Evolutionary conservation across 2,113 vertebrate genomes (phyloP).

Genomic region (Phylloscopus trochiloides): DNA sequence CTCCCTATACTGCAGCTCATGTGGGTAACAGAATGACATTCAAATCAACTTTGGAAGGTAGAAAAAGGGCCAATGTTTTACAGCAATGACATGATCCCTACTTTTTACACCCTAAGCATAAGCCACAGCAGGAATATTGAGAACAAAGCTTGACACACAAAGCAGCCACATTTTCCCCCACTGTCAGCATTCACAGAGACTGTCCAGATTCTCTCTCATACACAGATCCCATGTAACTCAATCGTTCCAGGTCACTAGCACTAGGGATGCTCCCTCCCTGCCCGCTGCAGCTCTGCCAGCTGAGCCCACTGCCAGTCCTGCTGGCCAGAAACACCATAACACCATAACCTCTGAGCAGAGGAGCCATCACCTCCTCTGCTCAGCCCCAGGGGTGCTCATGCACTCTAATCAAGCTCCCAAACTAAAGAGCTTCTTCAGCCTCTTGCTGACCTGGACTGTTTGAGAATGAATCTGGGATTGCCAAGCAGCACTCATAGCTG

Average conservation of each 20-base stretch:
- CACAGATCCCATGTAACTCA: background rate
- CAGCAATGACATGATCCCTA: background rate
- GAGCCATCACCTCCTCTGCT: background rate
- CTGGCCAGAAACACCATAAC: background rate
- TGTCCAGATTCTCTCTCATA: background rate
- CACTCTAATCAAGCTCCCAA: too few species aligned
- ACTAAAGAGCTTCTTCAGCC: background rate
- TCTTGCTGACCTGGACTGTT: background rate
- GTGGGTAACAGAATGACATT: background rate
- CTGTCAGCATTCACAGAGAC: background rate
- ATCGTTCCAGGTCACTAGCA: background rate
- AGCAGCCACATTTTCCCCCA: background rate
- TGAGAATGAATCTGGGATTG: background rate
- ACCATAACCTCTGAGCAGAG: too few species aligned
- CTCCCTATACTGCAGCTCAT: background rate
- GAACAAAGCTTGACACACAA: background rate
- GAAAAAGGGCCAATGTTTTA: background rate
- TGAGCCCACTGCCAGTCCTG: background rate
- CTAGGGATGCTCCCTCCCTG: background rate
- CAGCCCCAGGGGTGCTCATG: fast-evolving
- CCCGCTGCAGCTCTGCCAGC: background rate
- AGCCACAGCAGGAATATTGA: background rate
- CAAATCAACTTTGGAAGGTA: background rate
- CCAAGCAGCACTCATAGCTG: background rate
- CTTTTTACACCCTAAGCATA: background rate